Evolutionary conservation across 2,113 vertebrate genomes (phyloP).

Genomic region (Enhydra lutris): DNA sequence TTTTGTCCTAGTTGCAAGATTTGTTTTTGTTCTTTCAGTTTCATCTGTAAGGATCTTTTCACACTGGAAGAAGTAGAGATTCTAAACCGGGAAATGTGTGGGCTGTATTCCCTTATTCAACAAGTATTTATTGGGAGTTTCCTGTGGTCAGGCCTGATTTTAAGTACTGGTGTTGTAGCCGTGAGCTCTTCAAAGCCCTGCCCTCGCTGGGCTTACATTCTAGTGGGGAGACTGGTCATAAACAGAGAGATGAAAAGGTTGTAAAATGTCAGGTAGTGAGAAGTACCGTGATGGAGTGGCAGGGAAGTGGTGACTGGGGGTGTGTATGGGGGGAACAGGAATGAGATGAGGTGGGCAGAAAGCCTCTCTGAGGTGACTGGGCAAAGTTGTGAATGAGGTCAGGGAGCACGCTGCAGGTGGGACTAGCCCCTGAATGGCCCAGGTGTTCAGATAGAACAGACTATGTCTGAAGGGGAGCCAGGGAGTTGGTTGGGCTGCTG

Average conservation of each 20-base stretch:
- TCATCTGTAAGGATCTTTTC: neutral
- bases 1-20: neutral
- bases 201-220: neutral
- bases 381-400: neutral
- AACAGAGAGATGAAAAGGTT: neutral
- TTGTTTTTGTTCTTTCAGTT: slow-evolving; percentile 22
- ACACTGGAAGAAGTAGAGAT: neutral
- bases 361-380: neutral
- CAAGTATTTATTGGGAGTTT: neutral
- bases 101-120: neutral
- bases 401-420: neutral
- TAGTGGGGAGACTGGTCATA: neutral
- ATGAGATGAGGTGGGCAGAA: neutral
- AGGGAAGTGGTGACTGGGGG: neutral
- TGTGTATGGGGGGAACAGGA: neutral
- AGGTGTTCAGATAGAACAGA: neutral
- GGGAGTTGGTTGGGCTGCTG: neutral
- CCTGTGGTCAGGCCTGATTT: neutral
- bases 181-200: neutral
- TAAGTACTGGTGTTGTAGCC: neutral
- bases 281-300: neutral
- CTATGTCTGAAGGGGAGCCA: neutral
- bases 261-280: neutral
- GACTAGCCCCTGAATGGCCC: neutral
- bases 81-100: neutral